Evolutionary conservation across 2,888 invertebrate genomes (phyloP).

Genomic region (Drosophila lacicola): DNA sequence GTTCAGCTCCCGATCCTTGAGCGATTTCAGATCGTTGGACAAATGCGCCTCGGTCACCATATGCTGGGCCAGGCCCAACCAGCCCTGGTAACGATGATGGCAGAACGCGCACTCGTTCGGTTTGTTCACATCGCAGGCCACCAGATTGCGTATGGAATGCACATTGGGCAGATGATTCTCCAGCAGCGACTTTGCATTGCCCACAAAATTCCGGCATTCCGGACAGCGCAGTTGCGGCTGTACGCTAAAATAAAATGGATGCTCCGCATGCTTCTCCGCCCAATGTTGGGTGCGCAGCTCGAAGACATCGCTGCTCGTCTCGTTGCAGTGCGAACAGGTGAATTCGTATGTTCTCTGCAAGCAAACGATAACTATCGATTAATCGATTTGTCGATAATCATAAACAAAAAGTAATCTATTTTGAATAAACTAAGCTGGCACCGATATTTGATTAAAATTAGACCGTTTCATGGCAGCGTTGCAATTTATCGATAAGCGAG

Average conservation of each 20-base stretch:
- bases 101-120: conserved; percentile 74
- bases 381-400: not conserved
- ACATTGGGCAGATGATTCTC: conserved; percentile 55
- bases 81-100: conserved; percentile 42
- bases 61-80: conserved; percentile 57
- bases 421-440: no score
- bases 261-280: conserved; percentile 44
- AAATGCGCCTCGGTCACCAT: conserved; percentile 56
- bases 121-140: conserved; percentile 74
- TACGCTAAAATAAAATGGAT: conserved; percentile 78
- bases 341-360: conserved; percentile 49
- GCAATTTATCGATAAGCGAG: no score
- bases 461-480: no score
- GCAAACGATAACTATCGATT: not conserved
- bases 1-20: conserved; percentile 50
- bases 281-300: conserved; percentile 69
- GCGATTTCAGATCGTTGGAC: conserved; percentile 72
- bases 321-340: conserved; percentile 73
- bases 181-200: conserved; percentile 61
- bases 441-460: no score
- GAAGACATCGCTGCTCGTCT: conserved; percentile 46
- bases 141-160: conserved; percentile 80
- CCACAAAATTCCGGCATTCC: conserved; percentile 59
- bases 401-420: no score
- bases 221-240: conserved; percentile 72